Conservation (phyloP, 2,797 vertebrate genomes). For the Myotis daubentonii region DNA sequence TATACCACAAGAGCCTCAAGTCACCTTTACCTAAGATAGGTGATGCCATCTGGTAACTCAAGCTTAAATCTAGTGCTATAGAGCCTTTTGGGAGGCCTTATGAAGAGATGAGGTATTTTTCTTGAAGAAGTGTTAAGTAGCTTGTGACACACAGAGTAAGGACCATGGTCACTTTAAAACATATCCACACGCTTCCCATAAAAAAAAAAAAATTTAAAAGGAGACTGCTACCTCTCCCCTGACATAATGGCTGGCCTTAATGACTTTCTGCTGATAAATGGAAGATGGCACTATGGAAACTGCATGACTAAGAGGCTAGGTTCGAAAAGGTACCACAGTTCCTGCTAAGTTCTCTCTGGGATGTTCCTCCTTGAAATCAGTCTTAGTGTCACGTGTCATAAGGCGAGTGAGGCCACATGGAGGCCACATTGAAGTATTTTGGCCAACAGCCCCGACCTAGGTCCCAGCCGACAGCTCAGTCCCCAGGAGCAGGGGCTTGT, state of each 20-base stretch:
- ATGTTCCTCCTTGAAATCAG: background rate
- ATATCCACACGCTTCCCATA: background rate
- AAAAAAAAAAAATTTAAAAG: background rate
- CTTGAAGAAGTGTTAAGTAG: background rate
- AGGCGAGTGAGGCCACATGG: background rate
- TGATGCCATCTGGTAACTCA: background rate
- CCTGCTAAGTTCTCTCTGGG: background rate
- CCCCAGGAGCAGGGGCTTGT: background rate
- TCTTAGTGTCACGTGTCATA: background rate
- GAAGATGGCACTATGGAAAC: background rate
- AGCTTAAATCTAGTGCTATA: background rate
- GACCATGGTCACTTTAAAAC: background rate
- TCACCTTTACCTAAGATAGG: background rate
- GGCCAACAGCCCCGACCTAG: background rate
- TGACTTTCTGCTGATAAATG: background rate
- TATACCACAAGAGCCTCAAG: background rate
- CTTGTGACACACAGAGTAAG: background rate
- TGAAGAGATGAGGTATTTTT: background rate
- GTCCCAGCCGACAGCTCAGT: background rate
- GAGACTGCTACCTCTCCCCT: background rate
- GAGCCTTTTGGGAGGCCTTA: background rate
- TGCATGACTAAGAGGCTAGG: background rate
- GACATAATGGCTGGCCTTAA: background rate
- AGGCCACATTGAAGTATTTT: background rate
- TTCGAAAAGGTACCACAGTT: background rate